phyloP scores from a whole-genome alignment of 2,797 vertebrate species.

The Sitta carolinensis region DNA sequence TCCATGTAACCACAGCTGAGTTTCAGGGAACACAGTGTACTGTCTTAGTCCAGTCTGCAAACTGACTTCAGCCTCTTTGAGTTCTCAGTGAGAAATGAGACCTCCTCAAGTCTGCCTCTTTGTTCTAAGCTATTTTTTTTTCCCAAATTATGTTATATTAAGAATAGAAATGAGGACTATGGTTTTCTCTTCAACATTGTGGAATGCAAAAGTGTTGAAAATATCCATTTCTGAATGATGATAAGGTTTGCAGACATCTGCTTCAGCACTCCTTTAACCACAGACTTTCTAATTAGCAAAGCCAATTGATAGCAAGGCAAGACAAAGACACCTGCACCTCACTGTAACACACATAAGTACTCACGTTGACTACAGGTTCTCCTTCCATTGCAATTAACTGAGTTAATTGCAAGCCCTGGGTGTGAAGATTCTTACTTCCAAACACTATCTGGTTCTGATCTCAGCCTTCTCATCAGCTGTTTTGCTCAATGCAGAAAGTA shows the following conservation, averaged over 20 bases:
- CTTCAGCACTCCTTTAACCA: neutral
- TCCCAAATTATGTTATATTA: neutral
- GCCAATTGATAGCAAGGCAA: neutral
- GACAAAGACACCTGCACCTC: neutral
- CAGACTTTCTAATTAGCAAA: neutral
- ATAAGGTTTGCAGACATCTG: neutral
- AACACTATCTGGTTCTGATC: neutral
- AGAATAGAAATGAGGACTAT: neutral
- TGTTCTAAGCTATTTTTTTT: neutral
- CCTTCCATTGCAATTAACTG: neutral
- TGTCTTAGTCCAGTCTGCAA: neutral
- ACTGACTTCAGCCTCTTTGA: neutral
- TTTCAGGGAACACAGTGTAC: neutral
- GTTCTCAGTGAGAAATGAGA: neutral
- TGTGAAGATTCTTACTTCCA: neutral
- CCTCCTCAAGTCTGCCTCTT: neutral
- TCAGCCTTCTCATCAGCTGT: neutral
- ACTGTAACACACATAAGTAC: neutral
- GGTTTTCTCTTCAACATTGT: neutral
- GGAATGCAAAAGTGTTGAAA: neutral
- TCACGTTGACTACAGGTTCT: neutral
- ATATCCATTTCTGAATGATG: neutral
- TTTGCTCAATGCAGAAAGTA: neutral
- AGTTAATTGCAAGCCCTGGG: neutral
- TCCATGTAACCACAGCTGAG: neutral